Conservation (phyloP, 2,113 vertebrate species). For the Hirundichthys speculiger region DNA sequence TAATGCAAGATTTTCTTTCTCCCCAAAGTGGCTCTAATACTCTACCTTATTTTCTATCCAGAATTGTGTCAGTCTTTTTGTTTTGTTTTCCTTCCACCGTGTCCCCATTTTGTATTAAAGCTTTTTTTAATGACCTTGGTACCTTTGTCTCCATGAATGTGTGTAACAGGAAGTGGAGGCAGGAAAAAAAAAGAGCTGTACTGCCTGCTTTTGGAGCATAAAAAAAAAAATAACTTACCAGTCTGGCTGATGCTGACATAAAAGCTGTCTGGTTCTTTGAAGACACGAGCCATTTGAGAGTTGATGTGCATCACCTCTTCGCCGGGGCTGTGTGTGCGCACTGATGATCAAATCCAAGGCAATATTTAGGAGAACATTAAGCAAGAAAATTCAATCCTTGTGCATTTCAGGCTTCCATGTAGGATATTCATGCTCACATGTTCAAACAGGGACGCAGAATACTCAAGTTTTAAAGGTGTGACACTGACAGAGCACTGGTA, state of each 20-base stretch:
- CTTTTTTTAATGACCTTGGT: conserved; percentile 12
- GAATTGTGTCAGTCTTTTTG: neutral
- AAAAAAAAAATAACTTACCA: conserved; percentile 46
- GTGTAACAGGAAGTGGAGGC: conserved; percentile 10
- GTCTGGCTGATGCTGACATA: conserved; percentile 54
- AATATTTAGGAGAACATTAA: conserved; percentile 7
- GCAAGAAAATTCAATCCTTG: conserved; percentile 15
- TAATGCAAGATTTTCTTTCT: too few species aligned
- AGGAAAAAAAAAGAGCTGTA: conserved; percentile 7
- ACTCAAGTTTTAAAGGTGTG: neutral
- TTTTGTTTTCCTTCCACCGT: neutral
- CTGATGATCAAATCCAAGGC: conserved; percentile 16
- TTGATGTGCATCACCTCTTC: conserved; percentile 30
- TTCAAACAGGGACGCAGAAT: neutral
- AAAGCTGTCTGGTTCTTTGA: conserved; percentile 67
- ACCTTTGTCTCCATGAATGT: conserved; percentile 11
- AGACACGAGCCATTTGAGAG: conserved; percentile 43
- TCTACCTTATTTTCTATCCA: neutral
- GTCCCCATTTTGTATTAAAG: conserved; percentile 24
- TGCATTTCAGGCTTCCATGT: neutral
- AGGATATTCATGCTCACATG: neutral
- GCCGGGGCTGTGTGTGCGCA: conserved; percentile 13
- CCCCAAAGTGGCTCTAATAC: too few species aligned
- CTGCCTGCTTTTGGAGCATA: conserved; percentile 41
- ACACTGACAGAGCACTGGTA: neutral